These are phyloP conservation scores for Macrochelys suwanniensis DNA, from an alignment of 2,797 vertebrate species.

Conservation along the genomic window DNA sequence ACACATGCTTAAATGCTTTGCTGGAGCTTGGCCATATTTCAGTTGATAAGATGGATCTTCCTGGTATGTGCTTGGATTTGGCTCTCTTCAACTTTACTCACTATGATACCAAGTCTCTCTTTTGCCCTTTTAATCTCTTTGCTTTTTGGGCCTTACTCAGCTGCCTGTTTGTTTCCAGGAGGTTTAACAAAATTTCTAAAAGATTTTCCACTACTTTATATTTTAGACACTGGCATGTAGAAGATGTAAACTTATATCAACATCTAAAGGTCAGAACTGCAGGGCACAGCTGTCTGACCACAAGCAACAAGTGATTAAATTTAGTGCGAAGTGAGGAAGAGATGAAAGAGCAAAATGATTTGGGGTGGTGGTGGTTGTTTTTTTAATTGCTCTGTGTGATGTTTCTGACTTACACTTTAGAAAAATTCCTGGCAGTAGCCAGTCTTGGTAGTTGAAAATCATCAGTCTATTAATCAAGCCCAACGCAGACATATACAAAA, in stretches of 20 bases:
- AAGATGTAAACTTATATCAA: not conserved
- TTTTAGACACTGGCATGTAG: not conserved
- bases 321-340: not conserved
- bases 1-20: not conserved
- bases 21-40: not conserved
- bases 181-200: not conserved
- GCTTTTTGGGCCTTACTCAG: not conserved
- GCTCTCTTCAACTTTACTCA: not conserved
- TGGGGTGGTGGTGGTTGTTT: not conserved
- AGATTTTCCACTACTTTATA: not conserved
- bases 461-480: not conserved
- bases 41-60: not conserved
- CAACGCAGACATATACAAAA: not conserved
- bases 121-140: not conserved
- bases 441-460: not conserved
- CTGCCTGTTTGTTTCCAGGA: accelerated
- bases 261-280: not conserved
- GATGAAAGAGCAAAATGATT: not conserved
- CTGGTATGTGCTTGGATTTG: not conserved
- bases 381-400: not conserved
- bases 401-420: not conserved
- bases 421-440: not conserved
- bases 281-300: not conserved
- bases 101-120: not conserved
- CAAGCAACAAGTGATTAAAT: not conserved